A percentile compares a stretch with the other conserved stretches of the same genome.
phyloP scores from a whole-genome alignment of 2,888 invertebrate species.

The Mesoligia furuncula region DNA sequence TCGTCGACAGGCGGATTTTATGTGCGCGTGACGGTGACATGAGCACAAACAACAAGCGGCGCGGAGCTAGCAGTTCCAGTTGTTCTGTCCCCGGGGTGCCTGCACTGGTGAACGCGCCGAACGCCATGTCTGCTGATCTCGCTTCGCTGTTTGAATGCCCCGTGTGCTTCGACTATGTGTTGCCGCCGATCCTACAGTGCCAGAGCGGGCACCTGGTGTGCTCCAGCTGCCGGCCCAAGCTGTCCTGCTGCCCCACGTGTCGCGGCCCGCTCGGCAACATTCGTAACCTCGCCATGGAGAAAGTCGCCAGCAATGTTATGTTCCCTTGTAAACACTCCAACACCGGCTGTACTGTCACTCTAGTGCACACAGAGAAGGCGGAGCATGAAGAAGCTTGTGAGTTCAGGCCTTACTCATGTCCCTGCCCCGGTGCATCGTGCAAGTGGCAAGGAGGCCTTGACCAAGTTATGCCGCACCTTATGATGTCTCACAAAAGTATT shows the following conservation, averaged over 20 bases:
- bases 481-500: slow-evolving; percentile 99
- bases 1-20: slow-evolving; percentile 83
- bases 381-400: slow-evolving; percentile 99
- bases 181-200: slow-evolving; percentile 99
- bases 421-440: slow-evolving; percentile 99
- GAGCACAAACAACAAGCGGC: slow-evolving; percentile 90
- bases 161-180: slow-evolving; percentile 99
- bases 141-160: slow-evolving; percentile 98
- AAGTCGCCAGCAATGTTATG: slow-evolving; percentile 99
- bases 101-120: slow-evolving; percentile 90
- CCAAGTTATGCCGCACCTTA: slow-evolving; percentile 99
- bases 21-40: slow-evolving; percentile 89
- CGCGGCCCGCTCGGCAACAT: slow-evolving; percentile 99
- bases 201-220: slow-evolving; percentile 99
- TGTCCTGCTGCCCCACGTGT: slow-evolving; percentile 99
- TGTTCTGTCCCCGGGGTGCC: slow-evolving; percentile 89
- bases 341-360: slow-evolving; percentile 97
- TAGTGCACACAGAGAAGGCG: slow-evolving; percentile 99
- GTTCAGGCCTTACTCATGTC: slow-evolving; percentile 99
- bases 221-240: slow-evolving; percentile 98
- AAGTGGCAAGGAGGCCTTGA: slow-evolving; percentile 99
- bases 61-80: slow-evolving; percentile 90
- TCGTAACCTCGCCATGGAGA: slow-evolving; percentile 99
- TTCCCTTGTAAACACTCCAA: slow-evolving; percentile 99
- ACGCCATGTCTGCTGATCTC: slow-evolving; percentile 95